These are phyloP conservation scores for Manduca sexta DNA, from an alignment of 1,140 invertebrate species.

Conservation along the genomic window DNA sequence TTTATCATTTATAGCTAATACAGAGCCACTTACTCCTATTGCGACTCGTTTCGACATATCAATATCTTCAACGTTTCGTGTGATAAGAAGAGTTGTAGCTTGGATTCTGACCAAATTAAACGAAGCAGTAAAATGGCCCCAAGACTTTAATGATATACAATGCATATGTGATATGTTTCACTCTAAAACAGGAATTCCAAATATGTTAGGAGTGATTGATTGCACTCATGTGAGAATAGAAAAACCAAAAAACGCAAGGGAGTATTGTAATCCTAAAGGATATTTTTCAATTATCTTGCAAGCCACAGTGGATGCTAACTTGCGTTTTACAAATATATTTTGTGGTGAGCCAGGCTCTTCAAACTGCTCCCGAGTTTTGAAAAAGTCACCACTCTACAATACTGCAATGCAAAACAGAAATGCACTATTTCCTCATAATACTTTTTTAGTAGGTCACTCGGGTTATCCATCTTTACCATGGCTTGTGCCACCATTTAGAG, in stretches of 20 bases:
- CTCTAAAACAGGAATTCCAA: slow-evolving; percentile 35
- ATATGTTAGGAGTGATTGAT: slow-evolving; percentile 45
- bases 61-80: slow-evolving; percentile 54
- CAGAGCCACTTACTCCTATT: slow-evolving; percentile 45
- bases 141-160: slow-evolving; percentile 31
- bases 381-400: slow-evolving; percentile 40
- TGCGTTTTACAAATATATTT: slow-evolving; percentile 42
- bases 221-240: slow-evolving; percentile 48
- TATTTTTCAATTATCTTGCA: slow-evolving; percentile 51
- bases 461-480: slow-evolving; percentile 46
- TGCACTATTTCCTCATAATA: slow-evolving; percentile 40
- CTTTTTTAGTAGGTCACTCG: slow-evolving; percentile 43
- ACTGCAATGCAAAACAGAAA: slow-evolving; percentile 36
- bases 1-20: slow-evolving; percentile 44
- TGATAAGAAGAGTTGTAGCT: slow-evolving; percentile 43
- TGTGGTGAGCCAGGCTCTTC: slow-evolving; percentile 49
- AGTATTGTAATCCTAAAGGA: slow-evolving; percentile 48
- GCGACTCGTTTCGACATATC: slow-evolving; percentile 53
- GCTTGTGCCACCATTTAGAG: slow-evolving; percentile 44
- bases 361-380: slow-evolving; percentile 35
- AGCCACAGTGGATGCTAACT: slow-evolving; percentile 42
- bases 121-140: slow-evolving; percentile 48
- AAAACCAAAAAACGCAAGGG: slow-evolving; percentile 47
- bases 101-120: slow-evolving; percentile 52
- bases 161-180: slow-evolving; percentile 38